Conservation (phyloP, 2,113 vertebrate genomes). For the Apodemus sylvaticus region DNA sequence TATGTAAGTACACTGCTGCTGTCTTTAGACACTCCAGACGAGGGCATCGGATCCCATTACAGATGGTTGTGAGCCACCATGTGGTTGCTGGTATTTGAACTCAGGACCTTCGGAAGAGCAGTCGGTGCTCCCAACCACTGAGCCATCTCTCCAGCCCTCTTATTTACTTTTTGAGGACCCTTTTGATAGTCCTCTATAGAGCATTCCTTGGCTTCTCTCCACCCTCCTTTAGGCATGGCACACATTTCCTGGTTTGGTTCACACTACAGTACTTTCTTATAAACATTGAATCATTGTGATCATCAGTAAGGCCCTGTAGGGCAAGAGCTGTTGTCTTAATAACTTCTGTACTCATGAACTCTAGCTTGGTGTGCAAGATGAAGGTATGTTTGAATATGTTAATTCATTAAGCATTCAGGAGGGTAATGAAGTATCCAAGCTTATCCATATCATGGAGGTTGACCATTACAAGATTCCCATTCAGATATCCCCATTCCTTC, state of each 20-base stretch:
- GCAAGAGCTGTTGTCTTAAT: background rate
- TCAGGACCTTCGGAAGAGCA: no score
- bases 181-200: background rate
- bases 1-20: no score
- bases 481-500: background rate
- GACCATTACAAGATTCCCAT: background rate
- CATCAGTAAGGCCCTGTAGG: background rate
- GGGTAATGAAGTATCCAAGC: background rate
- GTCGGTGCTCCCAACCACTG: no score
- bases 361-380: background rate
- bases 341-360: background rate
- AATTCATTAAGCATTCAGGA: constrained; percentile 3
- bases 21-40: no score
- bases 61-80: no score
- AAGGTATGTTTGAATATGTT: background rate
- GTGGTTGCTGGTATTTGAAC: no score
- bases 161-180: background rate
- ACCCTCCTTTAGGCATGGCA: background rate
- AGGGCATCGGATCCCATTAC: no score
- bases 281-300: background rate
- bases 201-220: background rate
- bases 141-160: no score
- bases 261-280: background rate
- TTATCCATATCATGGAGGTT: background rate
- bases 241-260: background rate